These are phyloP conservation scores for Trichonephila inaurata DNA, from an alignment of 1,140 invertebrate species.

Conservation along the genomic window DNA sequence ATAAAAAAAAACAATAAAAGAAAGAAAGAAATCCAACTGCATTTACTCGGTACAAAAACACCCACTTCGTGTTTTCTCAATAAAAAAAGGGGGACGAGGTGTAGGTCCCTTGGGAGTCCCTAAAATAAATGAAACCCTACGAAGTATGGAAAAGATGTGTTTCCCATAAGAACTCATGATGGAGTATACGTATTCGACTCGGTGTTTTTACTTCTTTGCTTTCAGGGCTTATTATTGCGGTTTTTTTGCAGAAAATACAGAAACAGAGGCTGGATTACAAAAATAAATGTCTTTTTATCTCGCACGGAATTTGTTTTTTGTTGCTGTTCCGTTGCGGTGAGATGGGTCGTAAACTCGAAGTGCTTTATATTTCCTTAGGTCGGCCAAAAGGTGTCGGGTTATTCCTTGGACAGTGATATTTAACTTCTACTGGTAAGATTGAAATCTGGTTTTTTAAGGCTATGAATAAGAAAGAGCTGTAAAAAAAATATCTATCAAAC, in stretches of 20 bases:
- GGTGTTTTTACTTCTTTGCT: conserved; percentile 1
- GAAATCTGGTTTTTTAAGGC: not conserved
- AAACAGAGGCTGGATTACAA: not conserved
- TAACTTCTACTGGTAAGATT: not conserved
- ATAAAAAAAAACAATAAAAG: not conserved
- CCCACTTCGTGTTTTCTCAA: not conserved
- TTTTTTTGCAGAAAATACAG: not conserved
- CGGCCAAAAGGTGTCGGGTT: not conserved
- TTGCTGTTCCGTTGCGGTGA: not conserved
- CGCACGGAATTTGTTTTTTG: not conserved
- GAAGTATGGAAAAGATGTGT: conserved; percentile 53
- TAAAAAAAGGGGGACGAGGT: not conserved
- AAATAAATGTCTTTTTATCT: conserved; percentile 27
- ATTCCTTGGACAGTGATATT: not conserved
- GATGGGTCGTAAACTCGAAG: conserved; percentile 2
- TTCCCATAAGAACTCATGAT: conserved; percentile 27
- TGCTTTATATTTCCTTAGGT: not conserved
- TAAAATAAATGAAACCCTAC: conserved; percentile 56
- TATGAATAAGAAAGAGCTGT: too few relatives aligned
- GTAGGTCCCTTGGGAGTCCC: conserved; percentile 12
- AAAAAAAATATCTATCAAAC: too few relatives aligned
- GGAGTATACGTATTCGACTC: not conserved
- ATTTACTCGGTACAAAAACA: conserved; percentile 54
- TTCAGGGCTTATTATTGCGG: conserved; percentile 14
- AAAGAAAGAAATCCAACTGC: conserved; percentile 49